Evolutionary conservation across 2,113 vertebrate species (phyloP), one percentile per base, ranked within the genome.

Genomic region (Peromyscus leucopus): DNA sequence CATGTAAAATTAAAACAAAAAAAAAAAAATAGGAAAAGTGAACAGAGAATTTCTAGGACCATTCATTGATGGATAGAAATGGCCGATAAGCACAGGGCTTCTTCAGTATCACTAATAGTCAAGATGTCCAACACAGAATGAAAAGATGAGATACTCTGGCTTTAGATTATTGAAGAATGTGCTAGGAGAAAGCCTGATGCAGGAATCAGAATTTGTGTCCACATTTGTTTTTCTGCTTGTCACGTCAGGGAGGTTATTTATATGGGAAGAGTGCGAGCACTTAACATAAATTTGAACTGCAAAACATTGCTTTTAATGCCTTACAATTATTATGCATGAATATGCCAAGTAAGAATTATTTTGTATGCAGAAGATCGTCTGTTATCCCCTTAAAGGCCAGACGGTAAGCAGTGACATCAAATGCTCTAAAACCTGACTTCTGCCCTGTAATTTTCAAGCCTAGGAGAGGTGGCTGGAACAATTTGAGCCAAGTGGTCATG

Each of bases 211-310:
- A 74, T 75, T 46, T 55, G 46, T 22, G 22, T 61, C 39, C 0
- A 13, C 7, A 28, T 69, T 61, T 74, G 39, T 59, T 71, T 24
- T 87, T 78, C 28, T 84, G 84, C 95, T 79, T 92, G 46, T 48
- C 48, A 89, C 10, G 6, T 90, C 36, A 57, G 72, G 42, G 39
- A 57, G n/a, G 26, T 88, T 92, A 84, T 79, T 95, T 88, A 76
- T 63, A 71, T 21, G 76, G 19, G 48, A 75, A 3, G n/a, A 31
- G 1, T 71, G 33, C 5, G 80, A 83, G 21, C 78, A 80, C 83
- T 94, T 94, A 90, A 84, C 71, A 90, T 80, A 96, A 85, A 96
- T 85, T 51, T 88, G 80, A 95, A 94, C 92, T 36, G 51, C 71
- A 91, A 93, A 94, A 80, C 39, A 51, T 46, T 90, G 46, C 16